Base-by-base conservation (phyloP, 2,888 invertebrate species). In the Chrysolina haemoptera region DNA sequence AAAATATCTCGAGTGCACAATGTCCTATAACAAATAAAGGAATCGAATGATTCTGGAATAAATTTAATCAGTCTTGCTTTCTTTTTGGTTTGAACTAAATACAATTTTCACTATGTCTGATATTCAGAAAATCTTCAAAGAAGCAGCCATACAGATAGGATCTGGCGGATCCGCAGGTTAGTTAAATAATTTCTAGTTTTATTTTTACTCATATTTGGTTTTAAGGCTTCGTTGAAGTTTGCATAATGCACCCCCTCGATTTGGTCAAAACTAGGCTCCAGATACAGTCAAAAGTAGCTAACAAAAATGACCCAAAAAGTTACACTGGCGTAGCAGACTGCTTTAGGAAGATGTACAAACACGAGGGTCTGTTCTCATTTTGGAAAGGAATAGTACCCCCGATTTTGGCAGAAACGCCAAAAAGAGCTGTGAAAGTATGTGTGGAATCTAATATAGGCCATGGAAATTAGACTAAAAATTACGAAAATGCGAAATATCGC, bases 361-460 rank as follows among this genome's bases (percentile, higher is more conserved):
- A 92, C 80, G 98, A 98, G 90, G 98, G 98, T 1, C 77, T 95
- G 12, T 89, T 91, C 65, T 94, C 97, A 11, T 96, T 94, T 87
- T 98, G 96, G 94, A 97, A 98, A 90, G 98, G 98, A 76, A 96
- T 98, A 79, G 82, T 98, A 79, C 98, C 98, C 6, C 98, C 98
- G 9, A 94, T 98, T 81, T 87, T 98, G 76, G 97, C 96, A 10
- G 98, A 98, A 89, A 98, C 98, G 0, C 98, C 98, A 1, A 98
- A 98, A 88, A 88, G 98, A 84, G 98, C 98, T 16, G 94, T 96
- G 14, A 98, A 98, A 89, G 91, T 92, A 87, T 71, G 68, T 55
- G 53, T 43, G 43, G 43, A 43, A 43, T 14, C 14, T 3, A 0
- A 20, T 53, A 11, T 53, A 22, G 53, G 1, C 43, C 14, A 14